Base-by-base conservation (phyloP, 2,113 vertebrate genomes). In the Protomyctophum bolini region DNA sequence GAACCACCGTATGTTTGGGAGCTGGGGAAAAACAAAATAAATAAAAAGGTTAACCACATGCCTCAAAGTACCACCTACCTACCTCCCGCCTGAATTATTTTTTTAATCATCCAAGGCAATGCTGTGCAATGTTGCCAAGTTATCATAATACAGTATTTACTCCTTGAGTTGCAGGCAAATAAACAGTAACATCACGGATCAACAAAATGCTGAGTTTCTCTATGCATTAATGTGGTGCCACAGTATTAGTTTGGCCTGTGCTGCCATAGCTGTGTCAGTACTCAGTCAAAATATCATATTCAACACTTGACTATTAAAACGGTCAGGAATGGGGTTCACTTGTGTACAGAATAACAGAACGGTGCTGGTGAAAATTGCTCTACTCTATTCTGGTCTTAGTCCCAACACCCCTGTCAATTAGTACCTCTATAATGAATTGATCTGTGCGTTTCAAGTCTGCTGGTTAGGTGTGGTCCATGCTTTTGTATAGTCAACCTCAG, bases 391-490 rank as follows among this genome's bases (percentile, higher is more conserved):
- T 72, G 66, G 68, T 79, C 69, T 55, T 58, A 69, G 48, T 15
- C 61, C 67, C 70, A 58, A 56, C 66, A 74, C 66, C 29, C 64
- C 72, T 63, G 77, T 78, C 80, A 81, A 83, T 86, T 90, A 89
- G 58, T 69, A 57, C 7, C 54, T 12, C 63, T 86, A 21, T 21
- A 79, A 87, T 88, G 63, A 86, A 85, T 69, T 76, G 77, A 86
- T 89, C 84, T 79, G 63, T 75, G 59, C 80, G 66, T 81, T 86
- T 81, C 71, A 63, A 69, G 58, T 67, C 70, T 62, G 72, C 69
- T 75, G 49, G 73, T 77, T 73, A 68, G 82, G 65, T 45, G 11
- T 60, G 64, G 56, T 68, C 60, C 59, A 48, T 77, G 41, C 28
- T 56, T 81, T 66, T 54, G 76, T 74, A 58, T 74, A 58, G 76